Evolutionary conservation across 2,113 vertebrate genomes (phyloP).

Genomic region (Acrocephalus arundinaceus): DNA sequence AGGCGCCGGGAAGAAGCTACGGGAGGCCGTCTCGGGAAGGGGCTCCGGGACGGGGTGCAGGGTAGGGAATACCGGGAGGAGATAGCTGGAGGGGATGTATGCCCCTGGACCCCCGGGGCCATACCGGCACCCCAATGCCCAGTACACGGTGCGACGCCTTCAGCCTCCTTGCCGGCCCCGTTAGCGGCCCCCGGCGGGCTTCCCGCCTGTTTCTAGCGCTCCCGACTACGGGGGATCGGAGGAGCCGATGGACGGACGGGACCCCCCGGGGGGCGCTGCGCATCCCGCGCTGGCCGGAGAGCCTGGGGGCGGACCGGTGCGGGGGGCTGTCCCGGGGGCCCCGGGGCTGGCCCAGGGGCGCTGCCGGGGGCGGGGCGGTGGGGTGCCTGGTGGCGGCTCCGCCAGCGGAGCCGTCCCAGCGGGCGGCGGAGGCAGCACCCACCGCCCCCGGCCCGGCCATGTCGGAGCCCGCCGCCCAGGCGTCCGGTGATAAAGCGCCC

Average conservation of each 20-base stretch:
- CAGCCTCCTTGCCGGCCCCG: neutral
- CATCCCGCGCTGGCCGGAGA: neutral
- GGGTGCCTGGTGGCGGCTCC: neutral
- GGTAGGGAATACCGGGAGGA: no score
- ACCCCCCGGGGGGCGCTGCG: neutral
- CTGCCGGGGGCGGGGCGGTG: neutral
- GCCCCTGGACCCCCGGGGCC: no score
- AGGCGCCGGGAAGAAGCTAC: no score
- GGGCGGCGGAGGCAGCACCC: neutral
- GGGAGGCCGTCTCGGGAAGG: no score
- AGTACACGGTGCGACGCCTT: neutral
- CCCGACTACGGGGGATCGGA: neutral
- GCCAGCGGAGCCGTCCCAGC: neutral
- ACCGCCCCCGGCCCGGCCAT: slow-evolving; percentile 25
- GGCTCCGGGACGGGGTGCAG: no score
- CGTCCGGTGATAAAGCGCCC: slow-evolving; percentile 59
- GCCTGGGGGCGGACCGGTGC: neutral
- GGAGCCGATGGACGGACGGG: neutral
- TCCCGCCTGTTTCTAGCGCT: neutral
- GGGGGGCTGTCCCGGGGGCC: neutral
- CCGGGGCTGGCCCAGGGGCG: neutral
- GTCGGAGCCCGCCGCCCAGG: slow-evolving; percentile 52
- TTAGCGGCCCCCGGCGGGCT: neutral
- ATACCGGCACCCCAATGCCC: no score
- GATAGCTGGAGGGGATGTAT: no score